These are phyloP conservation scores for Melanotaenia boesemani DNA, from an alignment of 2,797 vertebrate species.

Conservation along the genomic window DNA sequence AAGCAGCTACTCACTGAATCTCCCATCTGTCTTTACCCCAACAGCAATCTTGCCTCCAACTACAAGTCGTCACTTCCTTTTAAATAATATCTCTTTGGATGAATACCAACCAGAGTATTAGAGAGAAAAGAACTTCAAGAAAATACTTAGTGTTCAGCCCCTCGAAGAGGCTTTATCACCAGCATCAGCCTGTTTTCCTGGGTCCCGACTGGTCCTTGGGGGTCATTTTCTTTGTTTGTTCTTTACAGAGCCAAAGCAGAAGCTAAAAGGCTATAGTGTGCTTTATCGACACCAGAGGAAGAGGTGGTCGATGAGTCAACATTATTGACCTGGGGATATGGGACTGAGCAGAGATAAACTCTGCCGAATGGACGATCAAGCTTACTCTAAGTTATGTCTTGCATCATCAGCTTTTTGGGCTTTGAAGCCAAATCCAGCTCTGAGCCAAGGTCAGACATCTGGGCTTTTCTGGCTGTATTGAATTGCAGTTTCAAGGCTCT, in stretches of 20 bases:
- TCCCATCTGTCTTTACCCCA: constrained; percentile 39
- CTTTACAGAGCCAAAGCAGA: constrained; percentile 43
- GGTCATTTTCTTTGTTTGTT: constrained; percentile 53
- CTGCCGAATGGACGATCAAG: constrained; percentile 70
- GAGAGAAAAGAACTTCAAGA: constrained; percentile 24
- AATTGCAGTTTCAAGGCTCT: constrained; percentile 25
- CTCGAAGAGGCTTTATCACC: constrained; percentile 32
- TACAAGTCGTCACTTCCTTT: constrained; percentile 56
- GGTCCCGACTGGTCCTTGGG: constrained; percentile 39
- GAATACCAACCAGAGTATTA: constrained; percentile 51
- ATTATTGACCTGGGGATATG: constrained; percentile 70
- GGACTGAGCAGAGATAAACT: constrained; percentile 70
- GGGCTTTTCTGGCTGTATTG: constrained; percentile 27
- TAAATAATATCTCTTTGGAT: constrained; percentile 37
- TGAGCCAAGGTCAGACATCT: constrained; percentile 65
- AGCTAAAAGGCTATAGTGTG: constrained; percentile 57
- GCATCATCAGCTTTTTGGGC: constrained; percentile 68
- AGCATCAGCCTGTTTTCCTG: constrained; percentile 26
- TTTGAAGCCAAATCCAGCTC: constrained; percentile 61
- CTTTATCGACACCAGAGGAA: constrained; percentile 63
- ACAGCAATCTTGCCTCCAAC: constrained; percentile 35
- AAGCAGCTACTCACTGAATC: constrained; percentile 49
- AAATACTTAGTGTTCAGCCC: constrained; percentile 22
- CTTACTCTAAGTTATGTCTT: constrained; percentile 66
- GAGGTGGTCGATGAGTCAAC: constrained; percentile 68